Evolutionary conservation across 1,140 invertebrate species (phyloP), one percentile per base, ranked within the genome.

Genomic region (Papilio dardanus): DNA sequence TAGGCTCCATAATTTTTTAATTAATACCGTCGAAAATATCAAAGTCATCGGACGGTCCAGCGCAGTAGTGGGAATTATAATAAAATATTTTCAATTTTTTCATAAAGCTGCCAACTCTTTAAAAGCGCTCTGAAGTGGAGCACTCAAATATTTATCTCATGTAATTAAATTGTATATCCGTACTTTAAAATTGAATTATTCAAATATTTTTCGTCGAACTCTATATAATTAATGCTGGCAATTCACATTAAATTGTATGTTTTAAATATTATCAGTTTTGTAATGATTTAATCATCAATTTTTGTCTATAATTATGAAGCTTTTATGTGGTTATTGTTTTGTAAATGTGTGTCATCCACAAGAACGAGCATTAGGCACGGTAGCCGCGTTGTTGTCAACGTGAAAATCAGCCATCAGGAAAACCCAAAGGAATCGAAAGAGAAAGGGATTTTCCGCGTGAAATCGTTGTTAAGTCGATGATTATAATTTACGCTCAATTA

Each of bases 1-100:
- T 81, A 87, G 88, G 90, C 89, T 89, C 88, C 88, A 90, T 92
- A 90, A 90, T 93, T 93, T 92, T 92, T 93, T 91, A 93, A 92
- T 93, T 92, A 93, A 92, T 92, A 74, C 86, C 79, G 81, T 83
- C 84, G 86, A 91, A 91, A 91, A 91, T 90, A 91, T 92, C 90
- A 91, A 92, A 92, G 91, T 92, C 91, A 91, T 85, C 82, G 85
- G 74, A 69, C 79, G 81, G 79, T 80, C 84, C 81, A 81, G 79
- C 80, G 83, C 80, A 84, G 84, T 92, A 91, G 86, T 88, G 82
- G 84, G 79, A 82, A 85, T 80, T 87, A 83, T 87, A 79, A 81
- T 83, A 86, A 79, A 83, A 80, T 84, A 83, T 42, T 42, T 86
- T 89, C 86, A 79, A 83, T 84, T 76, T 79, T 74, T 77, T 54